Evolutionary conservation across 2,113 vertebrate species (phyloP), one percentile per base, ranked within the genome.

Genomic region (Thymallus thymallus): DNA sequence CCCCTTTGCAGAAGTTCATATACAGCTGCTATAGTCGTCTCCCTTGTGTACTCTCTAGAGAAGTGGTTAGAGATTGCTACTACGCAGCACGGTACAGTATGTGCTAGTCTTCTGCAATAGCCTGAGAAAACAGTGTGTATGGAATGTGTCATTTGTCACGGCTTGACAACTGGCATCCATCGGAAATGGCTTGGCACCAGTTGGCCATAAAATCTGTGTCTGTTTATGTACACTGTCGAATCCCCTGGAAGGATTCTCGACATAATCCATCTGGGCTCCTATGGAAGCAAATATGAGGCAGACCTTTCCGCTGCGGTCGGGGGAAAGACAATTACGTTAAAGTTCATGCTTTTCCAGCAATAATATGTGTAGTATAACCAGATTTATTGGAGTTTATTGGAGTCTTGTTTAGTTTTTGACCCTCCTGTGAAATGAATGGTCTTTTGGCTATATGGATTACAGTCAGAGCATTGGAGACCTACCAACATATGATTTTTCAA

Each of bases 161-260:
- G 76, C 82, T 84, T 56, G 76, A 81, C 78, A 82, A 87, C 86
- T 85, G 84, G 83, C 83, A 87, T 81, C 84, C 76, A 81, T 83
- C 73, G 76, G 84, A 87, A 89, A 89, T 82, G 84, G 78, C 87
- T 85, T 86, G 87, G 87, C 89, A 82, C 83, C 71, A 75, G 80
- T 81, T 88, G 79, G 79, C 85, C 83, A 84, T 88, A 86, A 85
- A 88, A 87, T 89, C 82, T 81, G 41, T 80, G 75, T 84, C 79
- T 77, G 85, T 87, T 88, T 86, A 87, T 88, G 87, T 84, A 84
- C 80, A 86, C 79, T 79, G 82, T 76, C 61, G 58, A 86, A 85
- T 79, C 78, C 80, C 48, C 71, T 78, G 81, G 80, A 88, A 86
- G 79, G 76, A 85, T 86, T 88, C n/a, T 65, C 78, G 68, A 68